Base-by-base conservation (phyloP, 2,113 vertebrate genomes). In the Lonchura striata region DNA sequence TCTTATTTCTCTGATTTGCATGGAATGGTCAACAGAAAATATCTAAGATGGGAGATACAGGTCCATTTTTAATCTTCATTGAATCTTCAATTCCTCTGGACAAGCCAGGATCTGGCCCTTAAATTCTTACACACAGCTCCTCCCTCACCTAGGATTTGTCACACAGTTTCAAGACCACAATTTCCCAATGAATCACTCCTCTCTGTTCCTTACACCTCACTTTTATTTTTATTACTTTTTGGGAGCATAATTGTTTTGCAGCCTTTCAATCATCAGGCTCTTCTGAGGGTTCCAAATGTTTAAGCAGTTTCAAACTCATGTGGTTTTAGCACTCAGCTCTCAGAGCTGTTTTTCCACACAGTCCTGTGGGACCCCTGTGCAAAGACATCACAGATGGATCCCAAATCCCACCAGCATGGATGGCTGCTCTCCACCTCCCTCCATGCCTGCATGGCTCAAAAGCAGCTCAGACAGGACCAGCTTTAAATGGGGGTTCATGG, bases 221-320 rank as follows among this genome's bases (percentile, higher is more conserved):
- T 94, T 91, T 50, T 27, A 39, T 24, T 74, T 76, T 69, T 92
- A 64, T 89, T 79, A 60, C 39, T 79, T 84, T 79, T 61, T 33
- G 57, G 50, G 39, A 91, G n/a, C 30, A 24, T 20, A 23, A 39
- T 52, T 76, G 17, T 74, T 92, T 72, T 70, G 54, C 27, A 80
- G 11, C 66, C 65, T 79, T 78, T 76, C 86, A 89, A 31, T 25
- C 66, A 69, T 15, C 42, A 31, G 24, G 33, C 69, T 83, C 46
- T 44, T 87, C 74, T 37, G 54, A 69, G 61, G 28, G n/a, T 25
- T 81, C 10, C 50, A 82, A 39, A 54, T 4, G 19, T 54, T 24
- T 44, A 37, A 57, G 24, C 60, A 25, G 4, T 76, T 78, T 44
- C 28, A 76, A 93, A 42, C 21, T 17, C 37, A 27, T 0, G 2